phyloP scores from a whole-genome alignment of 1,140 invertebrate species.

The Oryctes rhinoceros region DNA sequence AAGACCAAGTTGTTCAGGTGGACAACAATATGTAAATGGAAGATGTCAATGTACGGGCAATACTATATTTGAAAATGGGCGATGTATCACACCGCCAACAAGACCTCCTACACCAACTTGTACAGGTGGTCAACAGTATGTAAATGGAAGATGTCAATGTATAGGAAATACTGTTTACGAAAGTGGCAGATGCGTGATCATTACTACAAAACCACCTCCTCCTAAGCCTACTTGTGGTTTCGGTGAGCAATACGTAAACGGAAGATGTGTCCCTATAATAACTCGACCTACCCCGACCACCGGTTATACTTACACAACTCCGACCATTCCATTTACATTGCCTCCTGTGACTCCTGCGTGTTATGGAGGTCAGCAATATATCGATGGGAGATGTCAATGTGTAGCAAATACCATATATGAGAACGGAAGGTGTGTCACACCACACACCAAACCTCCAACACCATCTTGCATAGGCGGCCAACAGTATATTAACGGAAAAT shows the following conservation, averaged over 20 bases:
- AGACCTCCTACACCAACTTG: background rate
- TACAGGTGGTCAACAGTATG: background rate
- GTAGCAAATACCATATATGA: background rate
- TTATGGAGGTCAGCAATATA: background rate
- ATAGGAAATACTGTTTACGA: background rate
- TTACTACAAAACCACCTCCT: background rate
- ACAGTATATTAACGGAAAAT: conserved; percentile 26
- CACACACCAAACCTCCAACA: background rate
- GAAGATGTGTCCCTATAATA: conserved; percentile 11
- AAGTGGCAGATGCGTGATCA: background rate
- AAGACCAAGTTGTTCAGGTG: too few species aligned
- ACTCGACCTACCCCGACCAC: background rate
- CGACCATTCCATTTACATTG: background rate
- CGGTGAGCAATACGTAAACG: conserved; percentile 41
- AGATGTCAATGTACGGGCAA: too few species aligned
- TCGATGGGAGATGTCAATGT: conserved; percentile 8
- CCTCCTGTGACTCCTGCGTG: background rate
- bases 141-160: conserved; percentile 30
- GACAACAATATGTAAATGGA: too few species aligned
- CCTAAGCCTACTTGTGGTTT: conserved; percentile 11
- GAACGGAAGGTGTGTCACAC: background rate
- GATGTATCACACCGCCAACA: too few species aligned
- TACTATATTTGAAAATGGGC: too few species aligned
- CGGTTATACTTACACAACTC: background rate
- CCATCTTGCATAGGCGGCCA: conserved; percentile 2